phyloP scores from a whole-genome alignment of 1,140 invertebrate genomes.

The Papilio aristodemus region DNA sequence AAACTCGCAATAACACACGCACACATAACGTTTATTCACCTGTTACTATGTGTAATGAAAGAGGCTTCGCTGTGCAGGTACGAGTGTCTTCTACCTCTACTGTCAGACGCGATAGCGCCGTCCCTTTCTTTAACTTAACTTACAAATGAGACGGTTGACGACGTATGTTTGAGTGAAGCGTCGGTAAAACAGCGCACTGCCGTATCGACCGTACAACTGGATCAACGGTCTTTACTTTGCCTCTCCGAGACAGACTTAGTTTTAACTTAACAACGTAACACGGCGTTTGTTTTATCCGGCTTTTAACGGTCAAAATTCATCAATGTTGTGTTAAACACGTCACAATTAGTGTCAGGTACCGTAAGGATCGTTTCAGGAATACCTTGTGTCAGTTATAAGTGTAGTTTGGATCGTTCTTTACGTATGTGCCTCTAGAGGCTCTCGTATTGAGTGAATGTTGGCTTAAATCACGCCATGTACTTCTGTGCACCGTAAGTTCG shows the following conservation, averaged over 20 bases:
- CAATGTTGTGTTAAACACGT: slow-evolving; percentile 66
- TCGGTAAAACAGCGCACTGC: slow-evolving; percentile 71
- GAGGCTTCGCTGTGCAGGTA: slow-evolving; percentile 68
- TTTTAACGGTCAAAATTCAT: slow-evolving; percentile 58
- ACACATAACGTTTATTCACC: slow-evolving; percentile 70
- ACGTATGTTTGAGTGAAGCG: slow-evolving; percentile 42
- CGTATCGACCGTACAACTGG: slow-evolving; percentile 71
- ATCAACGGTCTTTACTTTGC: slow-evolving; percentile 75
- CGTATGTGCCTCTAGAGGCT: slow-evolving; percentile 56
- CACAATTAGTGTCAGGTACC: slow-evolving; percentile 58
- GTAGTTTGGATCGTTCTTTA: slow-evolving; percentile 42
- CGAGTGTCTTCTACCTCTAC: slow-evolving; percentile 69
- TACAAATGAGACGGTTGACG: slow-evolving; percentile 46
- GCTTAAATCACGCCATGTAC: slow-evolving; percentile 72
- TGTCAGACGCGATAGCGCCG: slow-evolving; percentile 38
- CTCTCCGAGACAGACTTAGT: slow-evolving; percentile 75
- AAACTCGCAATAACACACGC: slow-evolving; percentile 57
- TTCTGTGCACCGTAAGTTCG: slow-evolving; percentile 66
- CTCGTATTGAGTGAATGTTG: slow-evolving; percentile 65
- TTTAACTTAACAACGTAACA: slow-evolving; percentile 69
- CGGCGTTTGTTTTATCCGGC: slow-evolving; percentile 62
- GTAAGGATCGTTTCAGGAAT: slow-evolving; percentile 53
- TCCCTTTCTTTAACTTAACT: slow-evolving; percentile 42
- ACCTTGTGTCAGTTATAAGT: slow-evolving; percentile 44
- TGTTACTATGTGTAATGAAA: slow-evolving; percentile 68